phyloP scores from a whole-genome alignment of 2,888 invertebrate species.

The Byasa hedistus region DNA sequence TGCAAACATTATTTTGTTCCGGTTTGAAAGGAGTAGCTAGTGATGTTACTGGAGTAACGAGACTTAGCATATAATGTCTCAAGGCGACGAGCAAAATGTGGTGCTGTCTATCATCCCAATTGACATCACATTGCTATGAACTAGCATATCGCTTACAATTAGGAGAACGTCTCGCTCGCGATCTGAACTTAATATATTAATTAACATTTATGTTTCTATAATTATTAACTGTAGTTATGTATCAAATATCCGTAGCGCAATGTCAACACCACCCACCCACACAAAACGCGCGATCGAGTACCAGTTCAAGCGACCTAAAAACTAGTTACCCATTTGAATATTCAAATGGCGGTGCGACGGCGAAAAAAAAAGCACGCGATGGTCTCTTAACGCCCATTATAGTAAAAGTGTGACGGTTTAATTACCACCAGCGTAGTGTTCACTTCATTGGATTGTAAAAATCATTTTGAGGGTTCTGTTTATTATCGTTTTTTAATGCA shows the following conservation, averaged over 20 bases:
- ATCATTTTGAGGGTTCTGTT: constrained; percentile 16
- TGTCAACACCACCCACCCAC: constrained; percentile 13
- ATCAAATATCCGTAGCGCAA: not conserved
- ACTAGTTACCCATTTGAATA: constrained; percentile 37
- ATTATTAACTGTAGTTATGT: not conserved
- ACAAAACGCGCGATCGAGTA: constrained; percentile 8
- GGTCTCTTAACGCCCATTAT: constrained; percentile 35
- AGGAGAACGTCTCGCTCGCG: too few species aligned
- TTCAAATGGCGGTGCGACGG: constrained; percentile 48
- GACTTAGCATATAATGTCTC: too few species aligned
- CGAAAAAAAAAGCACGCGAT: constrained; percentile 39
- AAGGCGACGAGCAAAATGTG: too few species aligned
- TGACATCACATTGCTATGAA: too few species aligned
- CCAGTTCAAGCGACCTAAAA: constrained; percentile 25
- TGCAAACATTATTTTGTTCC: too few species aligned
- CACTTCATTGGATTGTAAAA: constrained; percentile 41
- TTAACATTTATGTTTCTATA: not conserved
- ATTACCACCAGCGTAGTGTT: constrained; percentile 40
- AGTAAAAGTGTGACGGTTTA: constrained; percentile 69
- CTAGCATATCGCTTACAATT: too few species aligned
- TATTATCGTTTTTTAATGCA: not conserved
- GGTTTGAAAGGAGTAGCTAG: too few species aligned
- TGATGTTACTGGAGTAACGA: too few species aligned
- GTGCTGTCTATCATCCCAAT: too few species aligned
- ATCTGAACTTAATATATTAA: too few species aligned